These are phyloP conservation scores for Chorisops tibialis DNA, from an alignment of 2,888 invertebrate genomes.

Conservation along the genomic window DNA sequence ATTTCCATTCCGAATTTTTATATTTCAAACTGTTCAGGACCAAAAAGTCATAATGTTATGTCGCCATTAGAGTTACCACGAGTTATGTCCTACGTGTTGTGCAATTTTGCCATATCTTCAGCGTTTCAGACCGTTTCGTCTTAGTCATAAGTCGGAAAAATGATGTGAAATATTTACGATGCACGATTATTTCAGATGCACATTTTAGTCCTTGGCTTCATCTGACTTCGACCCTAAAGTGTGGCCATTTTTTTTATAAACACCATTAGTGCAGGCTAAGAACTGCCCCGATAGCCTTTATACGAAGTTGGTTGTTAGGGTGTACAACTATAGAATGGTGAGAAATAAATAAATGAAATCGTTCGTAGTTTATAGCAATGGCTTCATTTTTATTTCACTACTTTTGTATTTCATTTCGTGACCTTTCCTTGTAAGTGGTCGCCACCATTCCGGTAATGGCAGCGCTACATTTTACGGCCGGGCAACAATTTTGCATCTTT, in stretches of 20 bases:
- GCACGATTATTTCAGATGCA: slow-evolving; percentile 16
- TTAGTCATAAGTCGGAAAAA: not conserved
- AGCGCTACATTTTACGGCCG: slow-evolving; percentile 15
- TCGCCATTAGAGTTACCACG: too few relatives aligned
- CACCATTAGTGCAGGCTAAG: not conserved
- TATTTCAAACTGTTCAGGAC: too few relatives aligned
- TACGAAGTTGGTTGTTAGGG: not conserved
- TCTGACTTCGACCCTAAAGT: not conserved
- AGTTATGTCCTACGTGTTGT: not conserved
- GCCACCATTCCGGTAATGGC: slow-evolving; percentile 18
- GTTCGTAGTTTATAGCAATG: slow-evolving; percentile 26
- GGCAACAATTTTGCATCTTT: slow-evolving; percentile 27
- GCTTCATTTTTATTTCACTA: slow-evolving; percentile 13
- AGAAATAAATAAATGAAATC: slow-evolving; percentile 31
- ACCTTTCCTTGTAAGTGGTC: slow-evolving; percentile 17
- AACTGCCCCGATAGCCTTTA: too few relatives aligned
- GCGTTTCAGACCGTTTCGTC: not conserved
- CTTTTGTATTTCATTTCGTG: slow-evolving; percentile 21
- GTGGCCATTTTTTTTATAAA: not conserved
- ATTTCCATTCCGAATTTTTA: too few relatives aligned
- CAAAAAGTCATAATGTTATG: too few relatives aligned
- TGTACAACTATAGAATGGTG: slow-evolving; percentile 2
- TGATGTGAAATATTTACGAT: slow-evolving; percentile 15
- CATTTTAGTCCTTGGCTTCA: not conserved
- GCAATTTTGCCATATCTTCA: slow-evolving; percentile 3